Percentiles rank a stretch among this genome's conserved stretches.
Evolutionary conservation across 2,113 vertebrate genomes (phyloP).

Genomic region (Nettapus auritus): DNA sequence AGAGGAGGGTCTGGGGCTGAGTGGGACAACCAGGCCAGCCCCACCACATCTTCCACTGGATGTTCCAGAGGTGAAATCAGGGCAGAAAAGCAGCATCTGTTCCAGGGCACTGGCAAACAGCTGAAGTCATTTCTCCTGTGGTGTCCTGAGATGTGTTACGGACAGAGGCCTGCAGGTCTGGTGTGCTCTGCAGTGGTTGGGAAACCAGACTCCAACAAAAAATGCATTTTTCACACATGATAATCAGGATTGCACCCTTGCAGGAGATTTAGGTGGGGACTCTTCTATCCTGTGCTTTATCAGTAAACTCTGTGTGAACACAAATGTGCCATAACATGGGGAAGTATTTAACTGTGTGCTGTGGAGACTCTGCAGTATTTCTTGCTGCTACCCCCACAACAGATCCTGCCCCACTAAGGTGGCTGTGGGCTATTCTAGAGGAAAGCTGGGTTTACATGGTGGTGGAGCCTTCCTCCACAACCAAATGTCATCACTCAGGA

Average conservation of each 20-base stretch:
- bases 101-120: not conserved
- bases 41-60: not conserved
- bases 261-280: not conserved
- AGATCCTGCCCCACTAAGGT: not conserved
- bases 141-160: not conserved
- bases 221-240: not conserved
- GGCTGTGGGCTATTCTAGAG: not conserved
- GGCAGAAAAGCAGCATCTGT: not conserved
- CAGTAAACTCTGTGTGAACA: not conserved
- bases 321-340: no score
- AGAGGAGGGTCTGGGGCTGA: not conserved
- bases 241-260: not conserved
- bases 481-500: not conserved
- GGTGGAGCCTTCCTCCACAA: not conserved
- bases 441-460: rapidly evolving
- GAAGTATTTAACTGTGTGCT: no score
- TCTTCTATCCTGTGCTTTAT: not conserved
- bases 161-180: not conserved
- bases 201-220: not conserved
- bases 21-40: rapidly evolving
- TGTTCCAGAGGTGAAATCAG: not conserved
- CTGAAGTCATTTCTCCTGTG: not conserved
- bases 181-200: not conserved
- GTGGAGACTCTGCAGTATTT: no score
- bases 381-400: not conserved